Evolutionary conservation across 2,888 invertebrate species (phyloP), one percentile per base, ranked within the genome.

Genomic region (Odontocerum albicorne): DNA sequence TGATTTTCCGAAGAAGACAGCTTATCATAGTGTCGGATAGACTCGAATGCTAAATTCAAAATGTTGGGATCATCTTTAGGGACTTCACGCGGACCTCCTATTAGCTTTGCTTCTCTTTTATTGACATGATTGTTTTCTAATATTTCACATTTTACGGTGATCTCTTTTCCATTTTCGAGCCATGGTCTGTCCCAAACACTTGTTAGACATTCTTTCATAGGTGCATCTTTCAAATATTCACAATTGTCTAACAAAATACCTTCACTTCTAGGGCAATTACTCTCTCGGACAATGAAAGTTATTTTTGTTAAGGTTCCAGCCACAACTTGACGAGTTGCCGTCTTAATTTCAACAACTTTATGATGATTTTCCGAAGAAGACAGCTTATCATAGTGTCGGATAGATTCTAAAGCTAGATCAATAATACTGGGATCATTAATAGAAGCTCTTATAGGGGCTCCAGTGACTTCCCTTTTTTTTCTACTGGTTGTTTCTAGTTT

Each of bases 261-360:
- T 27, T 27, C 27, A 27, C 6, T 7, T 27, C 27, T 4, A 6
- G 42, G 16, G 59, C 79, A 78, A 44, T 68, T 65, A 3, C 73
- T 77, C 20, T 70, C 66, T 2, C 72, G 72, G 1, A 79, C 49
- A 62, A 70, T 69, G 1, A 73, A 68, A 42, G 66, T 68, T 19
- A 81, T 70, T 54, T 67, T 71, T 47, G 71, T 74, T 33, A 71
- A 60, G 3, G 55, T 38, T 10, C 80, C 80, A 13, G 72, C 62
- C 0, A 79, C 79, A 2, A 74, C 65, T 65, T 78, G 74, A n/a
- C 46, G 46, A 0, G 68, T 66, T 1, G 71, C 73, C 1, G 69
- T 65, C 10, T 66, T 55, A 6, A 77, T 61, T 44, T 70, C 62
- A 1, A 66, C 62, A n/a, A 72, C 55, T 15, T 55, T 58, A 45